These are phyloP conservation scores for Congeria kusceri DNA, from an alignment of 2,888 invertebrate genomes.

Conservation along the genomic window DNA sequence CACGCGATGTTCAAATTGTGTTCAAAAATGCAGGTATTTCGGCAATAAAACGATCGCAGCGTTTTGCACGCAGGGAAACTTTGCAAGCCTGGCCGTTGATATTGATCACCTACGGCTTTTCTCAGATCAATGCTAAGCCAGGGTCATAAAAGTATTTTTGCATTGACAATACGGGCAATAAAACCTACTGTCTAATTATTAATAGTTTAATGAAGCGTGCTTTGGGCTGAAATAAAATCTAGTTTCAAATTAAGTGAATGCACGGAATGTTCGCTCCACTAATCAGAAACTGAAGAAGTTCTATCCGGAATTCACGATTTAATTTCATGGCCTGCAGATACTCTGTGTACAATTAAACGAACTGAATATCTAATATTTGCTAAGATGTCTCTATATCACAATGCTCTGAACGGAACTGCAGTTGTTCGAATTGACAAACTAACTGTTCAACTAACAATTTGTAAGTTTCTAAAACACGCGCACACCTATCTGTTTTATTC, in stretches of 20 bases:
- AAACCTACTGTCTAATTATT: conserved; percentile 61
- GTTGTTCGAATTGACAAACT: no score
- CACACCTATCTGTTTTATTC: no score
- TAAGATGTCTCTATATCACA: no score
- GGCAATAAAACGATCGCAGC: conserved; percentile 29
- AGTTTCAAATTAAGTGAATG: conserved; percentile 43
- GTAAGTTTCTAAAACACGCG: no score
- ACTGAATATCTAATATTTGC: no score
- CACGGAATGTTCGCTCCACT: conserved; percentile 23
- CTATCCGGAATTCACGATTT: no score
- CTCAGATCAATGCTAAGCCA: conserved; percentile 49
- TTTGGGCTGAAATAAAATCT: conserved; percentile 35
- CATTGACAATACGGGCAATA: conserved; percentile 55
- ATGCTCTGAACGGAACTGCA: no score
- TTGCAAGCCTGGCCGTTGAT: conserved; percentile 27
- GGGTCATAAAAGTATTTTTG: conserved; percentile 60
- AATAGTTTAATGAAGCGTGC: conserved; percentile 57
- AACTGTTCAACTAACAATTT: no score
- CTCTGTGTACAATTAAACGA: no score
- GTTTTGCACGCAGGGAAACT: conserved; percentile 33
- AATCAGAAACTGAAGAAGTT: no score
- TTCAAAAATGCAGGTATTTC: conserved; percentile 39
- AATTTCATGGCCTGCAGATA: no score
- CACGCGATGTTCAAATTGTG: conserved; percentile 27
- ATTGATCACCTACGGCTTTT: conserved; percentile 43